Percentiles rank a stretch among this genome's conserved stretches.
Evolutionary conservation across 2,113 vertebrate genomes (phyloP).

Genomic region (Axis porcinus): DNA sequence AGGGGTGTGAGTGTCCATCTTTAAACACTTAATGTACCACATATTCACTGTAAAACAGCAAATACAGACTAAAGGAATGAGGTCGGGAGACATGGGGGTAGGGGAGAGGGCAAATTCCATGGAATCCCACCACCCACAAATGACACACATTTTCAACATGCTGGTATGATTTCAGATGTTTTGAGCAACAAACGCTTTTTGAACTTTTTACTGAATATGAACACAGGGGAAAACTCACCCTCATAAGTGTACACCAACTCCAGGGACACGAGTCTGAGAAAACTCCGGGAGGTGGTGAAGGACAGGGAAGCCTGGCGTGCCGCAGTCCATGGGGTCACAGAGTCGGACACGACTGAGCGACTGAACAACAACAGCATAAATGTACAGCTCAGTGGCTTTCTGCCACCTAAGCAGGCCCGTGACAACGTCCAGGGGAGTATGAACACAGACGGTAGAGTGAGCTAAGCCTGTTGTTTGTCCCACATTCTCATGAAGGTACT

Average conservation of each 20-base stretch:
- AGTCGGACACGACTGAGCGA: background rate
- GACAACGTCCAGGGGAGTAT: rapidly evolving
- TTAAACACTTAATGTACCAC: background rate
- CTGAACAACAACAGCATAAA: background rate
- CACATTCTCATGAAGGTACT: background rate
- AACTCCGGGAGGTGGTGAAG: background rate
- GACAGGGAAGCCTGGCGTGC: background rate
- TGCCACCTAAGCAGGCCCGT: rapidly evolving
- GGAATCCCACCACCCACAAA: background rate
- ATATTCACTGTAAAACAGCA: background rate
- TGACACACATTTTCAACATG: rapidly evolving
- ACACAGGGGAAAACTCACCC: background rate
- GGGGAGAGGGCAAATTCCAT: background rate
- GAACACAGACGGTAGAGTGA: background rate
- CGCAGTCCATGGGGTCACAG: background rate
- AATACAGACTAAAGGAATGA: background rate
- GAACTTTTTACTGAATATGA: background rate
- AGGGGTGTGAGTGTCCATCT: background rate
- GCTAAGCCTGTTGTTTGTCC: too few relatives aligned
- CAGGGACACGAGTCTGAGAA: background rate
- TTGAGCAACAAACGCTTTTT: background rate
- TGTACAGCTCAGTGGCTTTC: rapidly evolving
- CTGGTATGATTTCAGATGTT: rapidly evolving
- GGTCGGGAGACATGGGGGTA: rapidly evolving
- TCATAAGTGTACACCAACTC: background rate